Percentiles rank a stretch among this genome's conserved stretches.
Evolutionary conservation across 2,113 vertebrate genomes (phyloP).

Genomic region (Calonectris borealis): DNA sequence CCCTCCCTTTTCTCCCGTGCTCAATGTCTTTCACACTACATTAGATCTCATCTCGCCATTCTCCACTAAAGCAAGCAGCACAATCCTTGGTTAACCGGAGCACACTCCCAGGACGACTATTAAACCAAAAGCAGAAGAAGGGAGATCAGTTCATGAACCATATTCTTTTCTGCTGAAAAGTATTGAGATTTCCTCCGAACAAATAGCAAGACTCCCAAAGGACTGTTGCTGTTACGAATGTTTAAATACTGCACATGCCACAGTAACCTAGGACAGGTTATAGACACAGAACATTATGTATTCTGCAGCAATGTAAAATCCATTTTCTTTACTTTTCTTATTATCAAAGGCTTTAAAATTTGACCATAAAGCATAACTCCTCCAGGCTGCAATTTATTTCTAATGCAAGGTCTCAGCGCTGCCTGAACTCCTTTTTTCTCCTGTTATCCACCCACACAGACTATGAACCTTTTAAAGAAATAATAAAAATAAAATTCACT

Average conservation of each 20-base stretch:
- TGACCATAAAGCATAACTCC: conserved; percentile 14
- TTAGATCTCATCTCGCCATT: background rate
- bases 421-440: background rate
- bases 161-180: background rate
- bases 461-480: background rate
- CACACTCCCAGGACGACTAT: background rate
- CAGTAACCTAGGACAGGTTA: background rate
- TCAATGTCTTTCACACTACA: conserved; percentile 12
- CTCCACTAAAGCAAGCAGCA: background rate
- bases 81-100: background rate
- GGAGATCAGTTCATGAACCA: background rate
- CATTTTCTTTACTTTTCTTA: background rate
- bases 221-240: background rate
- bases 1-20: background rate
- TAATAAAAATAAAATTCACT: background rate
- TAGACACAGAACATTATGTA: background rate
- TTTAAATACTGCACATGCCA: background rate
- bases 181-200: background rate
- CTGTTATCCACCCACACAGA: background rate
- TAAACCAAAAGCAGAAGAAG: background rate
- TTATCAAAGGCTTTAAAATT: conserved; percentile 37
- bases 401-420: background rate
- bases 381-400: conserved; percentile 39
- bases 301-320: background rate
- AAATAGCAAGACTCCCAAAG: background rate